phyloP scores from a whole-genome alignment of 2,888 invertebrate species.

The Caenorhabditis sp. region DNA sequence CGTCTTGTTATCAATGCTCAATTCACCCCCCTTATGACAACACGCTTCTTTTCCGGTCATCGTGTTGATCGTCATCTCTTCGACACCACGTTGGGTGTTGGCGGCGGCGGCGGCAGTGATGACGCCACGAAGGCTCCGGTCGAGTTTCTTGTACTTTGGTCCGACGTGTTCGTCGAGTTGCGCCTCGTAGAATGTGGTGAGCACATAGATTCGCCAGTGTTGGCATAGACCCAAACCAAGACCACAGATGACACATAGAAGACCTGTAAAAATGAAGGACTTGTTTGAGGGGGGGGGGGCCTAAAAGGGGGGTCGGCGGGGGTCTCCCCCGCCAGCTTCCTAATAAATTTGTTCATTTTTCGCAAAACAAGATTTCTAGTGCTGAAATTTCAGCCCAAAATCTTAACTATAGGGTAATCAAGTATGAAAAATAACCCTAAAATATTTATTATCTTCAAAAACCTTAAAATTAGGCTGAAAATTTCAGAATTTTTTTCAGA shows the following conservation, averaged over 20 bases:
- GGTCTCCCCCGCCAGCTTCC: no score
- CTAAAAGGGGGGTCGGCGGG: neutral
- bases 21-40: constrained; percentile 1
- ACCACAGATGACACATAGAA: constrained; percentile 59
- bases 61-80: neutral
- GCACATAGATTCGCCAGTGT: constrained; percentile 60
- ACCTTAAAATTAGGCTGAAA: no score
- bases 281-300: neutral
- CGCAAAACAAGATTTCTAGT: no score
- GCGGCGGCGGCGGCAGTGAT: no score
- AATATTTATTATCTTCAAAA: no score
- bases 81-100: neutral
- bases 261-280: constrained; percentile 41
- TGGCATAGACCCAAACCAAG: constrained; percentile 58
- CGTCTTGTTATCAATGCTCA: constrained; percentile 29
- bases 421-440: no score
- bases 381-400: no score
- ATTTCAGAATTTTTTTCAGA: no score
- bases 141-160: constrained; percentile 38
- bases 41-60: neutral
- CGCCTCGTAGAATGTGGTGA: constrained; percentile 66
- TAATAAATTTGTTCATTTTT: no score
- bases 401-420: no score
- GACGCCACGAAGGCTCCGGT: no score
- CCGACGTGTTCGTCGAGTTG: constrained; percentile 63